These are phyloP conservation scores for Aphidius colemani DNA, from an alignment of 2,888 invertebrate species.

Conservation along the genomic window DNA sequence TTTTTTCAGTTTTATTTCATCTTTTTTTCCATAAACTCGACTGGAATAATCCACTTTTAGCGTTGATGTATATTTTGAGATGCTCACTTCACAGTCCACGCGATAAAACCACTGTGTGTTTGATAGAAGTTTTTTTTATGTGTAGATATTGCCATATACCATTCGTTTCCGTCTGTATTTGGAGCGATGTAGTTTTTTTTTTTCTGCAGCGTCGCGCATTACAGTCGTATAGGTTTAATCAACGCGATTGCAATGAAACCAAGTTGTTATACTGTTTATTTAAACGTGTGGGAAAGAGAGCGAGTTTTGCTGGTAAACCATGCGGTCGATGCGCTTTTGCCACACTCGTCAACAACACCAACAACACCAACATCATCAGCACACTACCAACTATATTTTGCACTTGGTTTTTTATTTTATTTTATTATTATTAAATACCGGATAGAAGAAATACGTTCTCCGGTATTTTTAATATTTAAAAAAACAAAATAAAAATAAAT, in stretches of 20 bases:
- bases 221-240: slow-evolving; percentile 22
- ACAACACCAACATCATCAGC: too few species aligned
- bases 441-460: background rate
- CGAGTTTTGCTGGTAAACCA: slow-evolving; percentile 18
- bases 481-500: too few species aligned
- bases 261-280: slow-evolving; percentile 10
- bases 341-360: too few species aligned
- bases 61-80: too few species aligned
- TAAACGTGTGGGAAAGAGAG: slow-evolving; percentile 23
- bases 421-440: background rate
- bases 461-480: background rate
- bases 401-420: background rate
- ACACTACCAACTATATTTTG: background rate
- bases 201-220: background rate
- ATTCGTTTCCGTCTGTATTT: slow-evolving; percentile 24
- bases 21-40: too few species aligned
- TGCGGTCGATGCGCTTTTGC: slow-evolving; percentile 13
- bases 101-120: too few species aligned
- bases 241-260: slow-evolving; percentile 15
- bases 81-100: too few species aligned
- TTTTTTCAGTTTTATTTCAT: background rate
- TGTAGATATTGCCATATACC: background rate
- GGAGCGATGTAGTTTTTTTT: slow-evolving; percentile 23
- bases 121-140: slow-evolving; percentile 2
- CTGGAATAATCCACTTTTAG: too few species aligned